These are phyloP conservation scores for Pardalotus punctatus DNA, from an alignment of 2,113 vertebrate genomes.

Conservation along the genomic window DNA sequence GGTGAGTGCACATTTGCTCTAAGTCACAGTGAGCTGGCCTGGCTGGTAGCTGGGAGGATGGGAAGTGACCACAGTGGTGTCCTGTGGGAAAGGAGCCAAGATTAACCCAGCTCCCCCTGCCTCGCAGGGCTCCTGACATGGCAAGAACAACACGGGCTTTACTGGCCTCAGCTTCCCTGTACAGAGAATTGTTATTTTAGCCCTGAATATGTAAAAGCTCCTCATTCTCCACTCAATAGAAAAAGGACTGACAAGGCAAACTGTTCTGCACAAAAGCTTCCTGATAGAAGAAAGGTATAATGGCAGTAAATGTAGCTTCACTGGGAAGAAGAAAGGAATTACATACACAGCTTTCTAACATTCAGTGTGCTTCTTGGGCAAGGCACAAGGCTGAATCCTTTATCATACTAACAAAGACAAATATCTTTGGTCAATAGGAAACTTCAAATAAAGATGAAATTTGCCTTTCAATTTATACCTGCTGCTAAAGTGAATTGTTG, in stretches of 20 bases:
- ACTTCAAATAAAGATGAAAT: slow-evolving; percentile 19
- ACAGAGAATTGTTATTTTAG: neutral
- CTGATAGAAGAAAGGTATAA: neutral
- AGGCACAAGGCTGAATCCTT: neutral
- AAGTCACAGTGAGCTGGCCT: neutral
- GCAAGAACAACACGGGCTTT: neutral
- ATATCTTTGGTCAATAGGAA: neutral
- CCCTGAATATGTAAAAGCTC: neutral
- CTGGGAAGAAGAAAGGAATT: slow-evolving; percentile 1
- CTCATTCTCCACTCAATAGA: neutral
- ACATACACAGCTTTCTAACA: neutral
- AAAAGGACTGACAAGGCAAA: neutral
- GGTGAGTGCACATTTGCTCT: neutral
- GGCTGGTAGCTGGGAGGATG: neutral
- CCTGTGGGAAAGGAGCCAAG: accelerated
- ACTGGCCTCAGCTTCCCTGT: neutral
- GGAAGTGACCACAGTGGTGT: neutral
- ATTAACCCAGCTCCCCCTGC: neutral
- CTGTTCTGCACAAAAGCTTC: neutral
- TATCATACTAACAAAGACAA: neutral
- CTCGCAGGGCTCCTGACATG: accelerated
- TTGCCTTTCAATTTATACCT: neutral
- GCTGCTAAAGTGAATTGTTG: neutral
- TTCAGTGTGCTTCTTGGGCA: neutral
- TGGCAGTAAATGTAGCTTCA: neutral